phyloP scores from a whole-genome alignment of 2,113 vertebrate genomes.

The Paradisaea rubra region DNA sequence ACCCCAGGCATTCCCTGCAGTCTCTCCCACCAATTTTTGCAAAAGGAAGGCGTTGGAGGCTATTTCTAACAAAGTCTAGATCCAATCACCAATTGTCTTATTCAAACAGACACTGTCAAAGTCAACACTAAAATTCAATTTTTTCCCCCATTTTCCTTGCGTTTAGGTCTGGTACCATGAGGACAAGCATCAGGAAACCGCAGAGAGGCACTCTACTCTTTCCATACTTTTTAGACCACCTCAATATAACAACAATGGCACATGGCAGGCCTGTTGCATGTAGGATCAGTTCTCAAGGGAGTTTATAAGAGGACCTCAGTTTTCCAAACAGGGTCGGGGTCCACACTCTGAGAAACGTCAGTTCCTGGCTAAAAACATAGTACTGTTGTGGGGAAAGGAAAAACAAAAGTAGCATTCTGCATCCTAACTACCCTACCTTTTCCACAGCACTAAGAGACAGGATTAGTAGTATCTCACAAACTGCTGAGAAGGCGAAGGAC shows the following conservation, averaged over 20 bases:
- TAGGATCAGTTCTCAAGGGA: neutral
- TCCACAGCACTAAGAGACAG: neutral
- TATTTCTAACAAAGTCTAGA: neutral
- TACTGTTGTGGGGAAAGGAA: neutral
- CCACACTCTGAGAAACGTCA: neutral
- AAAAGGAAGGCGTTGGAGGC: neutral
- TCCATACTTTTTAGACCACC: neutral
- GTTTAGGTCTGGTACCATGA: neutral
- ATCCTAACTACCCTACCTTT: neutral
- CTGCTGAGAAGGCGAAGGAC: neutral
- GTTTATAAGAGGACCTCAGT: neutral
- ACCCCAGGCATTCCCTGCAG: neutral
- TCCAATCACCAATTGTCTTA: neutral
- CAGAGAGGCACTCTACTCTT: neutral
- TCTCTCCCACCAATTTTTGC: neutral
- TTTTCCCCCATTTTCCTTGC: neutral
- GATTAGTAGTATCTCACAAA: neutral
- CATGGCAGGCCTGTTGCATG: rapidly evolving
- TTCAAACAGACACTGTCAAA: neutral
- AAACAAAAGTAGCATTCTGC: neutral
- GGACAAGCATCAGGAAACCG: neutral
- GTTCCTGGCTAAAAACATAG: neutral
- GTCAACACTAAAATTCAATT: neutral
- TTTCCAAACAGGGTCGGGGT: neutral
- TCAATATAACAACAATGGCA: neutral